A percentile compares a stretch with the other conserved stretches of the same genome.
phyloP scores from a whole-genome alignment of 2,113 vertebrate species.

The Hippolais icterina region DNA sequence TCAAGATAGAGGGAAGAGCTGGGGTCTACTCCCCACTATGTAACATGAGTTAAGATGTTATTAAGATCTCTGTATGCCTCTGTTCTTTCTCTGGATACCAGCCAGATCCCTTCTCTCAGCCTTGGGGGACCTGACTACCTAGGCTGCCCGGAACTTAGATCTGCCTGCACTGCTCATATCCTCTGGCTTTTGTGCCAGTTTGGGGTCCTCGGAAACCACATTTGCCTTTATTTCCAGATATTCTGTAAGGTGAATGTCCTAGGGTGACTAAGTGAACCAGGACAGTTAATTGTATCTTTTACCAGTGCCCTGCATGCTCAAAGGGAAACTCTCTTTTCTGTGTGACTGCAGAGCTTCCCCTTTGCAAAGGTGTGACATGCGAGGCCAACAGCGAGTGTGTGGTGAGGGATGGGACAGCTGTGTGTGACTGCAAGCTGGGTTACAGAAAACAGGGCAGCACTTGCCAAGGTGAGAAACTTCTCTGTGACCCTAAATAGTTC shows the following conservation, averaged over 20 bases:
- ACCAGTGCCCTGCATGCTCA: background rate
- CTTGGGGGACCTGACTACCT: background rate
- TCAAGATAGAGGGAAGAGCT: background rate
- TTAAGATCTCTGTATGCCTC: background rate
- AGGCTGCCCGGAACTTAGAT: background rate
- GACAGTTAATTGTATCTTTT: background rate
- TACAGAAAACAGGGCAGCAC: slow-evolving; percentile 53
- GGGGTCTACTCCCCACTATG: background rate
- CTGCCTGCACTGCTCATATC: background rate
- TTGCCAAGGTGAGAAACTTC: slow-evolving; percentile 68
- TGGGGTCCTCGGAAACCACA: background rate
- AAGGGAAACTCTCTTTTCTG: background rate
- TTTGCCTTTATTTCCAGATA: background rate
- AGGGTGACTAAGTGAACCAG: background rate
- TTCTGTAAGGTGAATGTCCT: background rate
- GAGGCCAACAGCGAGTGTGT: slow-evolving; percentile 78
- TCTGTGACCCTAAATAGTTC: background rate
- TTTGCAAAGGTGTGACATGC: slow-evolving; percentile 76
- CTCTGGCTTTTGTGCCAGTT: background rate
- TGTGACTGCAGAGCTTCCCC: slow-evolving; percentile 73
- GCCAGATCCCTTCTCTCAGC: background rate
- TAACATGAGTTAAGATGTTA: background rate
- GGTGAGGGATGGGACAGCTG: slow-evolving; percentile 23
- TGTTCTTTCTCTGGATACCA: background rate
- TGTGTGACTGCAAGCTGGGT: slow-evolving; percentile 84